A percentile compares a stretch with the other conserved stretches of the same genome.
phyloP scores from a whole-genome alignment of 2,797 vertebrate genomes.

The Gastrophryne carolinensis region DNA sequence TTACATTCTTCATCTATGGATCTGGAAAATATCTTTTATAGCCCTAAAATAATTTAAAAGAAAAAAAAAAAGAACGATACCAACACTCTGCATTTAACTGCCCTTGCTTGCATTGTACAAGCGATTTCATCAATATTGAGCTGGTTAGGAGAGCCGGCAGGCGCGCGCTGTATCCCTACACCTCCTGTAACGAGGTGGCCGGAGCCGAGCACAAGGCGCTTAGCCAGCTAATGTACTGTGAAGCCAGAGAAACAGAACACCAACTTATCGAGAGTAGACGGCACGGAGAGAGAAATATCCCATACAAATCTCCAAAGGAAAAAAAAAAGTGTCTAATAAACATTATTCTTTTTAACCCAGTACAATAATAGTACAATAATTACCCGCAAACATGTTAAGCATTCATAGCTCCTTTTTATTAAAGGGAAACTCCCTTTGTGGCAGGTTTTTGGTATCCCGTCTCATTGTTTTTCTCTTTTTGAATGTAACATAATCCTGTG shows the following conservation, averaged over 20 bases:
- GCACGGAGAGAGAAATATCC: background rate
- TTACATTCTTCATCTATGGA: background rate
- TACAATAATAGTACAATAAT: too few relatives aligned
- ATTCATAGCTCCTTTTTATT: too few relatives aligned
- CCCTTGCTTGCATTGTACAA: background rate
- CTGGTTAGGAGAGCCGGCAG: constrained; percentile 60
- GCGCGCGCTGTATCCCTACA: constrained; percentile 56
- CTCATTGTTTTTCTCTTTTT: too few relatives aligned
- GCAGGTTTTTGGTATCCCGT: too few relatives aligned
- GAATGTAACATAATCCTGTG: too few relatives aligned
- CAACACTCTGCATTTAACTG: background rate
- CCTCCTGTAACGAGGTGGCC: constrained; percentile 55
- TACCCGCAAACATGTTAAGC: too few relatives aligned
- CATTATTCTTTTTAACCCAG: too few relatives aligned
- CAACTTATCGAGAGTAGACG: constrained; percentile 36
- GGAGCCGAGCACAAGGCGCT: constrained; percentile 46
- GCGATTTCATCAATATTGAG: constrained; percentile 62
- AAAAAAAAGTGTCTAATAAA: too few relatives aligned
- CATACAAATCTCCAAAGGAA: too few relatives aligned
- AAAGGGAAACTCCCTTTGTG: too few relatives aligned
- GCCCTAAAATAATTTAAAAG: background rate
- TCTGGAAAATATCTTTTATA: constrained; percentile 30
- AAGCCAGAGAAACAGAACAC: constrained; percentile 54
- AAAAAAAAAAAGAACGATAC: background rate
- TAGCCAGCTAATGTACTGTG: constrained; percentile 50